Conservation (phyloP, 2,888 invertebrate species). For the Campoplex capitator region DNA sequence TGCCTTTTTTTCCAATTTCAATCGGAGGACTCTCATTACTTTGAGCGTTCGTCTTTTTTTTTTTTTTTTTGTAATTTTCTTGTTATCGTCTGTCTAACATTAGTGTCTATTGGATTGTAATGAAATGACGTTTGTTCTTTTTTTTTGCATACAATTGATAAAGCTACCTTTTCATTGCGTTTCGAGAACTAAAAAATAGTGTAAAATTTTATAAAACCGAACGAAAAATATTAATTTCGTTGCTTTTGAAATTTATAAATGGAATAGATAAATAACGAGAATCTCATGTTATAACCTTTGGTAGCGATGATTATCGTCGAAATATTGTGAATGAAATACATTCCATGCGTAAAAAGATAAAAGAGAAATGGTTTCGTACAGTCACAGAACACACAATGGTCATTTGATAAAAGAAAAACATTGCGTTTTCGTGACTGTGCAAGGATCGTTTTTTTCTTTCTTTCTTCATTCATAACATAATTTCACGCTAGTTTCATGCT, state of each 20-base stretch:
- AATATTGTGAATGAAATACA: neutral
- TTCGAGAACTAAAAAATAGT: neutral
- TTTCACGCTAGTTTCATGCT: constrained; percentile 23
- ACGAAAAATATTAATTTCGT: too few relatives aligned
- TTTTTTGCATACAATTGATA: neutral
- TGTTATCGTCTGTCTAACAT: neutral
- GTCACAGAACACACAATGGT: neutral
- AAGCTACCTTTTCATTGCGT: neutral
- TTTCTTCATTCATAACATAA: neutral
- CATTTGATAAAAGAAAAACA: neutral
- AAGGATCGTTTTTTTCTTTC: neutral
- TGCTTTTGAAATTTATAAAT: neutral
- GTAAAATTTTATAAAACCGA: neutral
- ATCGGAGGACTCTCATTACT: neutral
- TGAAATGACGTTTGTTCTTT: neutral
- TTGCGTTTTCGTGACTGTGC: neutral
- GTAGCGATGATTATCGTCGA: neutral
- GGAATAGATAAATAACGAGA: neutral
- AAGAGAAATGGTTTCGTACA: neutral
- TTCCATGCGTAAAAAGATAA: neutral
- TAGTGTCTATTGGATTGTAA: neutral
- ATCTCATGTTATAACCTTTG: neutral
- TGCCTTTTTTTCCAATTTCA: constrained; percentile 4
- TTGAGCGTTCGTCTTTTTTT: neutral
- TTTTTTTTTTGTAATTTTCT: neutral